Base-by-base conservation (phyloP, 2,113 vertebrate species). In the Hucho hucho region DNA sequence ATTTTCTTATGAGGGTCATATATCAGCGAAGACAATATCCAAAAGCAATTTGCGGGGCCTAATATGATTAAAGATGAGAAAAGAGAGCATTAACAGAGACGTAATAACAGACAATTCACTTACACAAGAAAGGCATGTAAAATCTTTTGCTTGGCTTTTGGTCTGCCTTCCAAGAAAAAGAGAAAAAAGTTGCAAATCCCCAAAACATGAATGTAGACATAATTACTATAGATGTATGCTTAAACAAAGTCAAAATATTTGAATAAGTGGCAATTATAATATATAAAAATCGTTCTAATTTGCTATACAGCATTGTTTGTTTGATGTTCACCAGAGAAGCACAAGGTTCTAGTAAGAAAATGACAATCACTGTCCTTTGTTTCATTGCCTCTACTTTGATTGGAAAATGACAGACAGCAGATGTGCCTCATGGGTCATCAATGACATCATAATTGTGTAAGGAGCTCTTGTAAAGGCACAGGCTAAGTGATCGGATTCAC, bases 1-100 rank as follows among this genome's bases (percentile, higher is more conserved):
- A 14, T 67, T 20, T 49, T 49, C 65, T 80, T 75, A 81, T 69
- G 29, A 74, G 47, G 67, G 28, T 65, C 9, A 72, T 11, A 70
- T 63, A 69, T 61, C 37, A 43, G 24, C 9, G 24, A 26, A 26
- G 12, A 70, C 24, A 53, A 53, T 70, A 49, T 70, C 6, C 68
- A 25, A n/a, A 70, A 70, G 22, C 68, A 53, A 70, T 70, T 67
- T 67, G 29, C 9, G 4, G 28, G 18, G 29, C 18, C 28, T 67
- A 20, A 29, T 32, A 29, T 67, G 64, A 67, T n/a, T 67, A 37
- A 67, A 67, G 65, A 43, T 63, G 20, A 12, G 6, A 24, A 7
- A 22, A 43, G 29, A 67, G 7, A 67, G 14, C 6, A 37, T 67
- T 20, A 37, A 66, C 28, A 32, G 4, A 66, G 14, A 67, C 18